Conservation (phyloP, 53 echinoderm and acorn worm genomes). For the Hippasteria phrygiana region DNA sequence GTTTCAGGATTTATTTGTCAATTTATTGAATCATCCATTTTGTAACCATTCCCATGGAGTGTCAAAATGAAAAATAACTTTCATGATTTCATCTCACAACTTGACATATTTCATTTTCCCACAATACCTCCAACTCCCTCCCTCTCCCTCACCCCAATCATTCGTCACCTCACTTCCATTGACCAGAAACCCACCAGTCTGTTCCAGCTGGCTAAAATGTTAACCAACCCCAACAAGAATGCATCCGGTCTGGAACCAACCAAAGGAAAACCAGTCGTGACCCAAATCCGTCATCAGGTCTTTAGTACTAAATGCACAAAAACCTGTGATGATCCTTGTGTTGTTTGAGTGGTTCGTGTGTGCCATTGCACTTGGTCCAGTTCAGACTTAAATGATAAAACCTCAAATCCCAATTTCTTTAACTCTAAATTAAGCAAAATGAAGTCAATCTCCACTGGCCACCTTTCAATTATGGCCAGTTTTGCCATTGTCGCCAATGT, state of each 20-base stretch:
- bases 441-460: too few relatives aligned
- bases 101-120: slow-evolving; percentile 15
- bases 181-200: slow-evolving; percentile 65
- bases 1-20: background rate
- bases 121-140: slow-evolving; percentile 6
- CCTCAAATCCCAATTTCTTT: background rate
- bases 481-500: too few relatives aligned
- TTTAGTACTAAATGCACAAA: background rate
- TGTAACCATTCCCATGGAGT: background rate
- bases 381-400: background rate
- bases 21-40: background rate
- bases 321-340: background rate
- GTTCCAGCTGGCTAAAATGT: slow-evolving; percentile 58
- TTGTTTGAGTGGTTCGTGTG: background rate
- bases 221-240: slow-evolving; percentile 57
- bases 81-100: background rate
- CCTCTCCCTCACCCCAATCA: background rate
- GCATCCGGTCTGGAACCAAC: background rate
- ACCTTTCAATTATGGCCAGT: too few relatives aligned
- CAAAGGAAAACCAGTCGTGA: slow-evolving; percentile 51
- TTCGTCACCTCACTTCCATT: background rate
- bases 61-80: background rate
- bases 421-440: too few relatives aligned
- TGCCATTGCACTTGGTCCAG: background rate
- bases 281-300: slow-evolving; percentile 53